Conservation (phyloP, 2,888 invertebrate genomes). For the Phortica magna region DNA sequence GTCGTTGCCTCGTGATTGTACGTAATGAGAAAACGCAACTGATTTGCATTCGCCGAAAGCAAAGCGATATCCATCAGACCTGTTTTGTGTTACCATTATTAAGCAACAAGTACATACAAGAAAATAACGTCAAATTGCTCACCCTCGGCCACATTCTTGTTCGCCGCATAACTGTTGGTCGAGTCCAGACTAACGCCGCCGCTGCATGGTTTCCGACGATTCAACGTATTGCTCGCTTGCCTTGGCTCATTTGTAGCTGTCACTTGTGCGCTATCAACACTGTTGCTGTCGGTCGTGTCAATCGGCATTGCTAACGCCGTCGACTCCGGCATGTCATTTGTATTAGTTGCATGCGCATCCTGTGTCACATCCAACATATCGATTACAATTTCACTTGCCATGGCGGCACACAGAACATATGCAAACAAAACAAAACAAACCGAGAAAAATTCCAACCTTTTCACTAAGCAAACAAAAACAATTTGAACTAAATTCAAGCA, state of each 20-base stretch:
- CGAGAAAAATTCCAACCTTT: not conserved
- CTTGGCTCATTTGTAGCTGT: not conserved
- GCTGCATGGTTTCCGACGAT: not conserved
- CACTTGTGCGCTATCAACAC: not conserved
- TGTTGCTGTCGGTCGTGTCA: not conserved
- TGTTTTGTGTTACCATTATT: constrained; percentile 35
- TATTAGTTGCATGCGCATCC: not conserved
- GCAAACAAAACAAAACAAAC: not conserved
- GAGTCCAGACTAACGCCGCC: constrained; percentile 35
- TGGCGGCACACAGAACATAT: no score
- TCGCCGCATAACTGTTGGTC: constrained; percentile 67
- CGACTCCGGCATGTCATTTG: no score
- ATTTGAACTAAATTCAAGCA: not conserved
- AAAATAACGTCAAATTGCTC: constrained; percentile 9
- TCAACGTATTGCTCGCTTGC: not conserved
- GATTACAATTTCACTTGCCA: not conserved
- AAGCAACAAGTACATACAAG: not conserved
- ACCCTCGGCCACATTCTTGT: constrained; percentile 76
- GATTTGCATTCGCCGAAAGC: constrained; percentile 85
- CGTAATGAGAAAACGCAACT: constrained; percentile 82
- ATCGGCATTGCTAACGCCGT: not conserved
- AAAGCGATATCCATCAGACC: constrained; percentile 86
- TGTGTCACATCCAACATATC: not conserved
- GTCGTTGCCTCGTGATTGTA: constrained; percentile 81
- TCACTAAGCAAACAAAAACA: not conserved